A percentile compares a stretch with the other conserved stretches of the same genome.
Evolutionary conservation across 2,888 invertebrate genomes (phyloP).

Genomic region (Epsilonema sp.): DNA sequence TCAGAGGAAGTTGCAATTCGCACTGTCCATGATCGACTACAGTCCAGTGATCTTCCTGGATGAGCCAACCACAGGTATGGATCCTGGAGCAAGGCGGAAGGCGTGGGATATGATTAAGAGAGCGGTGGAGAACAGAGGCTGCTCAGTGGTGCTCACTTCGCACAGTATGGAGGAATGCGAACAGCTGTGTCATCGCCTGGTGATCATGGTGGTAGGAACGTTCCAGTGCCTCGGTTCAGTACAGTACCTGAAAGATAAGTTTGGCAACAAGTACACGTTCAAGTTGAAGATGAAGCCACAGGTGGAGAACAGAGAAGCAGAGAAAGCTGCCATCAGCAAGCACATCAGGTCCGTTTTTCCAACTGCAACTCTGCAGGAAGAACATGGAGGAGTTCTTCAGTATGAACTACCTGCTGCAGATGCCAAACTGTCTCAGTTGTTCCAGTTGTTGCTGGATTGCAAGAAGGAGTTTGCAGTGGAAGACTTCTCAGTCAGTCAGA

Average conservation of each 20-base stretch:
- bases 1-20: conserved; percentile 55
- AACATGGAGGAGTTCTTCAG: not conserved
- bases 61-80: too few species aligned
- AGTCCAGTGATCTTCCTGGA: conserved; percentile 61
- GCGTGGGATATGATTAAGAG: conserved; percentile 9
- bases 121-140: conserved; percentile 40
- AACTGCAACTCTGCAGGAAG: not conserved
- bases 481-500: conserved; percentile 2
- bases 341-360: not conserved
- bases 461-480: not conserved
- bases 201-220: conserved; percentile 8
- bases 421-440: not conserved
- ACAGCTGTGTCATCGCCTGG: too few species aligned
- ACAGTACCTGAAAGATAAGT: conserved; percentile 8
- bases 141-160: too few species aligned
- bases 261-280: not conserved
- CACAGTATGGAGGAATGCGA: too few species aligned
- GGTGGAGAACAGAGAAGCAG: too few species aligned
- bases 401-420: not conserved
- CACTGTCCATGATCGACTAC: conserved; percentile 63
- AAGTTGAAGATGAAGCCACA: not conserved
- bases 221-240: conserved; percentile 7
- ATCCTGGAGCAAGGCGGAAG: too few species aligned
- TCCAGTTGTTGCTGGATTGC: not conserved
- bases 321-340: too few species aligned